Base-by-base conservation (phyloP, 2,888 invertebrate species). In the Empis livida region DNA sequence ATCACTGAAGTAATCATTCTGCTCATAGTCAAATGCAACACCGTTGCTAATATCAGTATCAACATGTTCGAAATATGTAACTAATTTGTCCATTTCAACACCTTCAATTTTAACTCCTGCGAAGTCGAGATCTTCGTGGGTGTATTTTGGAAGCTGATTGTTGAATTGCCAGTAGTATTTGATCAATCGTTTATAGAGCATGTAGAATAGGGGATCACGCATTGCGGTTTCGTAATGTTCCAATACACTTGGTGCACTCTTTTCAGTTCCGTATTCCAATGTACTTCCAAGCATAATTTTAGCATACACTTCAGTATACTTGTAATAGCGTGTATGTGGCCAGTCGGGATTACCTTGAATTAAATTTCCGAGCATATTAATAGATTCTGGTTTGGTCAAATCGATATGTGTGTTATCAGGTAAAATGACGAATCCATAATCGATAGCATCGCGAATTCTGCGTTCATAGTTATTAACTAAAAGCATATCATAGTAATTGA, bases 151-250 rank as follows among this genome's bases (percentile, higher is more conserved):
- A 43, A 80, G 66, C 53, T 73, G 73, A 52, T 65, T 60, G 60
- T 80, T 80, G 72, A 78, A 82, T 43, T 77, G 71, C 53, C 71
- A 65, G 60, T 78, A 73, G 42, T 73, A 70, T 49, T 74, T 64
- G 43, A 74, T 59, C 52, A 82, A 70, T 49, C 77, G 76, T 64
- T 81, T 78, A 61, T 79, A 79, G 50, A 84, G 67, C 54, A 76
- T 75, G 64, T 80, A 86, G 74, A 82, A 84, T 42, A 80, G 73
- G 17, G 85, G 85, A 61, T 86, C 85, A 53, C 84, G 79, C 53
- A 82, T 67, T 56, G 78, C 75, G 6, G 83, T 81, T 58, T 77
- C 75, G 59, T 76, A 78, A 53, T 73, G 71, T 57, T 82, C 77
- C 53, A 82, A 65, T 2, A 77, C 71, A 10, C 77, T 71, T 13